Evolutionary conservation across 2,797 vertebrate species (phyloP).

Genomic region (Neopelma chrysocephalum): DNA sequence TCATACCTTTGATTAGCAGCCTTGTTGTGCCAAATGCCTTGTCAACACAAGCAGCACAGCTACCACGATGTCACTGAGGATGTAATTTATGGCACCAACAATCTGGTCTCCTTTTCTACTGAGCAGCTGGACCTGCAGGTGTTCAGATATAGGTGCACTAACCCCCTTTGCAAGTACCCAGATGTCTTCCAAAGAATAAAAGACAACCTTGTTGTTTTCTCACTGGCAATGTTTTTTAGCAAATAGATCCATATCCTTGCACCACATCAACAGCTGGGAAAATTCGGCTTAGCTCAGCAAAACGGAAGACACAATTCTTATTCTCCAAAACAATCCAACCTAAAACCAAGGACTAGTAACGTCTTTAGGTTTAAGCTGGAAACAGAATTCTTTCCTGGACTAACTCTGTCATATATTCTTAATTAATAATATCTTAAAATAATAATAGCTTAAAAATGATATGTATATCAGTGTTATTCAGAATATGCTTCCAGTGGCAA

Average conservation of each 20-base stretch:
- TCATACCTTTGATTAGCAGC: neutral
- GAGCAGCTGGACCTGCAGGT: neutral
- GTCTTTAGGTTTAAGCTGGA: neutral
- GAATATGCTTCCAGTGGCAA: neutral
- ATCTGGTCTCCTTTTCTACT: neutral
- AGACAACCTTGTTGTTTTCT: neutral
- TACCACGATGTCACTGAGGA: fast-evolving
- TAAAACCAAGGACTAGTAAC: neutral
- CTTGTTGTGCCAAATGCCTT: neutral
- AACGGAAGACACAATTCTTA: neutral
- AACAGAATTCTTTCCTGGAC: neutral
- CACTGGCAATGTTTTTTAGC: neutral
- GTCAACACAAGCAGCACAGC: neutral
- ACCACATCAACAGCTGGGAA: neutral
- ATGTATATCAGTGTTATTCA: neutral
- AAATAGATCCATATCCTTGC: neutral
- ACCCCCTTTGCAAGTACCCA: neutral
- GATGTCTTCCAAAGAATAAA: neutral
- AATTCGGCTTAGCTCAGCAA: neutral
- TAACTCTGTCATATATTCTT: neutral
- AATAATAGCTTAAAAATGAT: neutral
- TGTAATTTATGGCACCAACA: neutral
- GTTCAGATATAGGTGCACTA: neutral
- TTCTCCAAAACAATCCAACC: neutral
- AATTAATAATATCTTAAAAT: neutral